phyloP scores from a whole-genome alignment of 2,797 vertebrate genomes.

The Cirrhinus mrigala region DNA sequence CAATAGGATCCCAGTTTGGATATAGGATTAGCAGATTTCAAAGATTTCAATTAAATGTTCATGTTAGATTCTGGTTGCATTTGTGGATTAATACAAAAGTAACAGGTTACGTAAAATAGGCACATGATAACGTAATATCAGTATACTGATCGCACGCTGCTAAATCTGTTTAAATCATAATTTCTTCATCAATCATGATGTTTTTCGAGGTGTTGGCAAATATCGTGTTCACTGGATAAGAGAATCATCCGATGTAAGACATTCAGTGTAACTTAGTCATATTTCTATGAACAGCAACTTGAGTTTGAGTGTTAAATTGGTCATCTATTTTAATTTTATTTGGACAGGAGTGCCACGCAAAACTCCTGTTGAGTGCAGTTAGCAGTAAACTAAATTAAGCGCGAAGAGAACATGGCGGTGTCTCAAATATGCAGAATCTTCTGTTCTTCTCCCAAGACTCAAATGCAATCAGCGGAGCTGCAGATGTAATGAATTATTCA shows the following conservation, averaged over 20 bases:
- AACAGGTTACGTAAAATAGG: background rate
- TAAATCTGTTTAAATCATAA: background rate
- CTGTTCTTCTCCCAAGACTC: constrained; percentile 29
- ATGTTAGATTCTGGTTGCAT: background rate
- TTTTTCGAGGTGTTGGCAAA: background rate
- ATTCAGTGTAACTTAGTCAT: background rate
- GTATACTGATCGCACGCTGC: background rate
- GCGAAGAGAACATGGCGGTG: background rate
- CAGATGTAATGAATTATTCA: constrained; percentile 26
- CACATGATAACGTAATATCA: background rate
- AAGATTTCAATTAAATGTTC: background rate
- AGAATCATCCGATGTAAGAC: background rate
- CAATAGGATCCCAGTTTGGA: background rate
- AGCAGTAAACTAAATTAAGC: constrained; percentile 38
- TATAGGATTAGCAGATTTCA: background rate
- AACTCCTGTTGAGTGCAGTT: constrained; percentile 1
- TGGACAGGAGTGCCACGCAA: background rate
- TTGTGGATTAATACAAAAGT: background rate
- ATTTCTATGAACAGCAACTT: background rate
- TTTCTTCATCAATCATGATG: too few relatives aligned
- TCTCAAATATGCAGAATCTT: constrained; percentile 28
- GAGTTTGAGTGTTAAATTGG: background rate
- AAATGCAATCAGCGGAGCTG: constrained; percentile 34
- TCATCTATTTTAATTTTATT: background rate
- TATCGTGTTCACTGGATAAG: background rate